Evolutionary conservation across 2,113 vertebrate genomes (phyloP).

Genomic region (sheep (Ovis aries)): DNA sequence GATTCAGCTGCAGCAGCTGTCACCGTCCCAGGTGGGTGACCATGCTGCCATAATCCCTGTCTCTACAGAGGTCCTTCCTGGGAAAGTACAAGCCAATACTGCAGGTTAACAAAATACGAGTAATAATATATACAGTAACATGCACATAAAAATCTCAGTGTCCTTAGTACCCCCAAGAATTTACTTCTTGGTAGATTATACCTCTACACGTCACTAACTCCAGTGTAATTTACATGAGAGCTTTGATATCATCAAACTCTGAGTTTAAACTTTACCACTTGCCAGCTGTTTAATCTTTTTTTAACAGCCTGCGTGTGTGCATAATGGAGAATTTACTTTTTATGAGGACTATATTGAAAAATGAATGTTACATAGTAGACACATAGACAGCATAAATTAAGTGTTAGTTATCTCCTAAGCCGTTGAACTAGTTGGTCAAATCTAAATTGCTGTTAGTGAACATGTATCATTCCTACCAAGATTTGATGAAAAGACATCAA

Average conservation of each 20-base stretch:
- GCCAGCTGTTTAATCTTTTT: neutral
- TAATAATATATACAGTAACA: constrained; percentile 5
- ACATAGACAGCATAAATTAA: neutral
- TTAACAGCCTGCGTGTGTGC: neutral
- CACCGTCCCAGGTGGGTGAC: constrained; percentile 75
- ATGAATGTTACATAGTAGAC: neutral
- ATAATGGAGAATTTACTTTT: neutral
- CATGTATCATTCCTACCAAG: neutral
- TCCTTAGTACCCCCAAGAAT: neutral
- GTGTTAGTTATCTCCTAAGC: neutral
- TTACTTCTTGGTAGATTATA: neutral
- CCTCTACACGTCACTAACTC: neutral
- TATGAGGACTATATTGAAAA: neutral
- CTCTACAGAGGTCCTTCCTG: constrained; percentile 53
- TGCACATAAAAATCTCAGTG: neutral
- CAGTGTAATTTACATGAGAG: neutral
- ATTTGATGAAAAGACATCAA: neutral
- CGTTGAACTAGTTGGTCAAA: neutral
- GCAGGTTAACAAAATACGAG: constrained; percentile 12
- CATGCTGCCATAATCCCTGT: constrained; percentile 39
- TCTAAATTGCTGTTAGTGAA: neutral
- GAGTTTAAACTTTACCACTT: neutral
- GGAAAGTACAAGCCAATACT: neutral
- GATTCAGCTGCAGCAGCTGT: constrained; percentile 76
- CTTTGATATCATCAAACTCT: neutral